These are phyloP conservation scores for Hypanus sabinus DNA, from an alignment of 2,113 vertebrate species.

Conservation along the genomic window DNA sequence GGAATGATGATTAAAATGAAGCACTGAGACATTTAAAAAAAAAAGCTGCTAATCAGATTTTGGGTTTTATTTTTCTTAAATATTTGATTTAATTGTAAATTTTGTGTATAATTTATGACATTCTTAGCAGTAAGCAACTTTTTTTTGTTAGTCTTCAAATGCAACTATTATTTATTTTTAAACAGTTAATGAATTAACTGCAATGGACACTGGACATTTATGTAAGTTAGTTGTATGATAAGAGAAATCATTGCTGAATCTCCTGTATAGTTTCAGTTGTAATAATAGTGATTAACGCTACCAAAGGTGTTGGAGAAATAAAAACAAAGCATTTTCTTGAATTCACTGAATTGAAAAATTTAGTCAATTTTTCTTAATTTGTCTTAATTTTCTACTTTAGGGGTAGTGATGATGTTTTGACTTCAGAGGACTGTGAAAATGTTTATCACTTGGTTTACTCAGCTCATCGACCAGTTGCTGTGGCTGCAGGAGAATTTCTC, in stretches of 20 bases:
- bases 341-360: neutral
- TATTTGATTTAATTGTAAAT: too few relatives aligned
- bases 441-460: constrained; percentile 98
- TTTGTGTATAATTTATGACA: neutral
- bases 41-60: neutral
- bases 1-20: neutral
- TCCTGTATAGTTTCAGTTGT: neutral
- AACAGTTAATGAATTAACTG: neutral
- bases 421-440: constrained; percentile 96
- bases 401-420: constrained; percentile 95
- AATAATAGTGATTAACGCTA: neutral
- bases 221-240: neutral
- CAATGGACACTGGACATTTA: neutral
- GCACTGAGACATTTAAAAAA: too few relatives aligned
- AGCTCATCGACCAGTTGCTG: constrained; percentile 88
- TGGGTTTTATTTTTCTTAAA: neutral
- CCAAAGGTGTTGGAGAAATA: too few relatives aligned
- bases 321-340: neutral
- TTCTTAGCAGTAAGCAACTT: neutral
- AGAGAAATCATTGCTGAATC: neutral
- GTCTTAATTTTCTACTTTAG: constrained; percentile 55
- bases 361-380: too few relatives aligned
- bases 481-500: constrained; percentile 96
- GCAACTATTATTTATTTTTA: neutral
- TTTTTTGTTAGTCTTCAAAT: neutral